phyloP scores from a whole-genome alignment of 2,113 vertebrate species.

The Neomonachus schauinslandi region DNA sequence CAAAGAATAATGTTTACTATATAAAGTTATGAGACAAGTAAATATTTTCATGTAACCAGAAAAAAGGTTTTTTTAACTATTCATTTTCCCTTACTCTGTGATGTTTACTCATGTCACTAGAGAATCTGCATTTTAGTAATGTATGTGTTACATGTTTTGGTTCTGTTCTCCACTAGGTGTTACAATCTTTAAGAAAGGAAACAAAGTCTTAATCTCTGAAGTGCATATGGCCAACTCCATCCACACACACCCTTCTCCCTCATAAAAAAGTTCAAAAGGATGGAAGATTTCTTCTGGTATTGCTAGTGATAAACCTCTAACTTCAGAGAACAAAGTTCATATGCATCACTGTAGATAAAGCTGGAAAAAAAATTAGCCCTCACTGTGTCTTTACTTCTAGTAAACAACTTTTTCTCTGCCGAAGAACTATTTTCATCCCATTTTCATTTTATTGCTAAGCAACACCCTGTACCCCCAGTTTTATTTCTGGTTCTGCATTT shows the following conservation, averaged over 20 bases:
- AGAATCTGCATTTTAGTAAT: background rate
- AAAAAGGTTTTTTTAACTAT: background rate
- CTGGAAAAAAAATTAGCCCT: background rate
- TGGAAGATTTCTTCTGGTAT: background rate
- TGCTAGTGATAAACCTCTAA: background rate
- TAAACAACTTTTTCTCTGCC: constrained; percentile 56
- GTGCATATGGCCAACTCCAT: background rate
- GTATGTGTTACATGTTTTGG: background rate
- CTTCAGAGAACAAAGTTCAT: background rate
- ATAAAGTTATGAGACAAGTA: background rate
- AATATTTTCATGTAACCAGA: background rate
- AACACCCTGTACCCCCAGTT: constrained; percentile 62
- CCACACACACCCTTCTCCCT: background rate
- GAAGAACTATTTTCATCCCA: constrained; percentile 48
- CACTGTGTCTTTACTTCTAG: constrained; percentile 3
- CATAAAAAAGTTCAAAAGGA: background rate
- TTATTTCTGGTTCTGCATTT: constrained; percentile 69
- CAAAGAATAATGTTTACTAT: background rate
- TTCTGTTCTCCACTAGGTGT: background rate
- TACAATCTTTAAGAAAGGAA: background rate
- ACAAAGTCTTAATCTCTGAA: background rate
- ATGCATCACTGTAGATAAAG: background rate
- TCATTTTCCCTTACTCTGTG: background rate
- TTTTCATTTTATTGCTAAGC: constrained; percentile 75
- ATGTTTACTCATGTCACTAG: background rate